phyloP scores from a whole-genome alignment of 2,113 vertebrate genomes.

The Origma solitaria region DNA sequence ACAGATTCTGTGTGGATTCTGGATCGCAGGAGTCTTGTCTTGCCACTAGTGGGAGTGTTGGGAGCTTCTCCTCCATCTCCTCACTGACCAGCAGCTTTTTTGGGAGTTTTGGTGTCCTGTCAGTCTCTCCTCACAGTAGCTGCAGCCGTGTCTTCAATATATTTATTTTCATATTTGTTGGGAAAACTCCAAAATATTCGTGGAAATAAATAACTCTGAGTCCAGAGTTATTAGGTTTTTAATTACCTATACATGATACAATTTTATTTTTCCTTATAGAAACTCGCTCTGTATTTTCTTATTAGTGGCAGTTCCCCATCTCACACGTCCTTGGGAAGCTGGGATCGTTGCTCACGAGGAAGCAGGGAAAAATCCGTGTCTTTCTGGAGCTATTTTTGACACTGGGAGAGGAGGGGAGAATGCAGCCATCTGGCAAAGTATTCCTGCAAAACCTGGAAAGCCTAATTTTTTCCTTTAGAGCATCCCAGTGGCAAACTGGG shows the following conservation, averaged over 20 bases:
- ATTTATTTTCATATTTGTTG: background rate
- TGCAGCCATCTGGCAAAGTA: background rate
- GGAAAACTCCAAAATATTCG: background rate
- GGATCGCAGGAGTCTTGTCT: background rate
- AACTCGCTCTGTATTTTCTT: background rate
- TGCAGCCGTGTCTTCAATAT: fast-evolving
- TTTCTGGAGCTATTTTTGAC: conserved; percentile 16
- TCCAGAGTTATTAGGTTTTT: background rate
- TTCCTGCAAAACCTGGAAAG: background rate
- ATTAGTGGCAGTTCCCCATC: background rate
- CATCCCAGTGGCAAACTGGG: background rate
- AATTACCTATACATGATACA: fast-evolving
- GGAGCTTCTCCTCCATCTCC: background rate
- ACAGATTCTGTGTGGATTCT: background rate
- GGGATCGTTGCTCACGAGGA: background rate
- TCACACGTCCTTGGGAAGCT: background rate
- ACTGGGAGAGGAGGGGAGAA: background rate
- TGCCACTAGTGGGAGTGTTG: background rate
- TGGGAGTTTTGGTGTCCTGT: background rate
- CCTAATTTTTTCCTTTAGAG: background rate
- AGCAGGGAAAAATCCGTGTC: background rate
- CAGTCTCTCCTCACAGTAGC: background rate
- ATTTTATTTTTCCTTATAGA: background rate
- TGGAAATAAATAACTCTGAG: no score
- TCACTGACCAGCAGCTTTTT: background rate